Evolutionary conservation across 2,797 vertebrate genomes (phyloP).

Genomic region (Muscicapa comitata): DNA sequence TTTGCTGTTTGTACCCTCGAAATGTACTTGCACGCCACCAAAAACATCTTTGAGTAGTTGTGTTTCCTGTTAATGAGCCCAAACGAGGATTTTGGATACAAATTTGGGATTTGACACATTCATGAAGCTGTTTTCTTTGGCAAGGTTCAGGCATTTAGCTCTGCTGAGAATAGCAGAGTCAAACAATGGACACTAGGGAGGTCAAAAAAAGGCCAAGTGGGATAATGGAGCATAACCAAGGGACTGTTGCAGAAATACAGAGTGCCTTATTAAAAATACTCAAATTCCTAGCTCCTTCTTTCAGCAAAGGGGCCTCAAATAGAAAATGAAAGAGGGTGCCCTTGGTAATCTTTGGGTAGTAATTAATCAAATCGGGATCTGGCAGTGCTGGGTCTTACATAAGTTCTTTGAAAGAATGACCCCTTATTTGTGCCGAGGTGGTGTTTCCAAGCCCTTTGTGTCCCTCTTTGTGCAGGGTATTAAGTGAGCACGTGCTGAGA

Average conservation of each 20-base stretch:
- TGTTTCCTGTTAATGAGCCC: slow-evolving; percentile 2
- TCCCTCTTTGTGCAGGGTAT: neutral
- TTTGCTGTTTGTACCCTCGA: neutral
- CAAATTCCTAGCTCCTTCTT: neutral
- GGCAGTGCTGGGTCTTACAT: neutral
- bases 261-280: neutral
- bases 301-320: neutral
- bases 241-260: neutral
- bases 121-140: slow-evolving; percentile 9
- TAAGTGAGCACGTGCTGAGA: neutral
- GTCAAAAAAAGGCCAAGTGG: slow-evolving; percentile 40
- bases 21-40: neutral
- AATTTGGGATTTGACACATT: neutral
- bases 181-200: slow-evolving; percentile 25
- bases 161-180: neutral
- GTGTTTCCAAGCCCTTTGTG: neutral
- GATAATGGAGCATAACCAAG: neutral
- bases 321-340: neutral
- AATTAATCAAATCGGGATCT: slow-evolving; percentile 7
- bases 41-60: neutral
- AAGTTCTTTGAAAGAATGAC: slow-evolving; percentile 5
- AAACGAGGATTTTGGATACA: neutral
- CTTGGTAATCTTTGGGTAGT: neutral
- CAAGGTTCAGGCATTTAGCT: slow-evolving; percentile 22
- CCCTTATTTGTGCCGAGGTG: neutral